Conservation (phyloP, 2,113 vertebrate genomes). For the Synchiropus splendidus region DNA sequence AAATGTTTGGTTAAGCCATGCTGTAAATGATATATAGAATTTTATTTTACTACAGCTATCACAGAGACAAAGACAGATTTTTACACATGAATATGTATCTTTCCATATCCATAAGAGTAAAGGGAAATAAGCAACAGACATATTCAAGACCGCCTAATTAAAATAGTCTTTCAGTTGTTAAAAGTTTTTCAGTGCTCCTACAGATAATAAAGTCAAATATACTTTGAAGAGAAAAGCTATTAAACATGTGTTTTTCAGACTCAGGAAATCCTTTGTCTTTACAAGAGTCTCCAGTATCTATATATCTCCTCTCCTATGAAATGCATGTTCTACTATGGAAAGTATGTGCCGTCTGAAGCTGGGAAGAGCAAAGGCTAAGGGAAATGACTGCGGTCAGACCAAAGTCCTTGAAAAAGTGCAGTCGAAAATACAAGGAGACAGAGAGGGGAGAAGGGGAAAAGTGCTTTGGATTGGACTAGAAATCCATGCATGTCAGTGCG, state of each 20-base stretch:
- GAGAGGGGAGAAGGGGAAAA: slow-evolving; percentile 16
- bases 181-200: background rate
- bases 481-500: slow-evolving; percentile 13
- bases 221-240: slow-evolving; percentile 13
- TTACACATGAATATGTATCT: too few species aligned
- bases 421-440: slow-evolving; percentile 30
- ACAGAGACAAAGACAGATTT: too few species aligned
- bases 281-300: slow-evolving; percentile 48
- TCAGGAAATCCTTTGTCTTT: slow-evolving; percentile 33
- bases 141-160: background rate
- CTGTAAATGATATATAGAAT: too few species aligned
- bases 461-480: slow-evolving; percentile 21
- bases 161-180: background rate
- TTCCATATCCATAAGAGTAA: too few species aligned
- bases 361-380: slow-evolving; percentile 46
- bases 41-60: too few species aligned
- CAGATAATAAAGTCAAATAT: background rate
- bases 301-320: slow-evolving; percentile 53
- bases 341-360: slow-evolving; percentile 56
- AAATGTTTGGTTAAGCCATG: too few species aligned
- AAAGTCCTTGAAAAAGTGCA: slow-evolving; percentile 50
- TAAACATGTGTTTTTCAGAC: slow-evolving; percentile 39
- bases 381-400: slow-evolving; percentile 68
- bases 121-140: too few species aligned
- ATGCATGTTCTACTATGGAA: slow-evolving; percentile 59